Evolutionary conservation across 2,888 invertebrate genomes (phyloP).

Genomic region (Sesia apiformis): DNA sequence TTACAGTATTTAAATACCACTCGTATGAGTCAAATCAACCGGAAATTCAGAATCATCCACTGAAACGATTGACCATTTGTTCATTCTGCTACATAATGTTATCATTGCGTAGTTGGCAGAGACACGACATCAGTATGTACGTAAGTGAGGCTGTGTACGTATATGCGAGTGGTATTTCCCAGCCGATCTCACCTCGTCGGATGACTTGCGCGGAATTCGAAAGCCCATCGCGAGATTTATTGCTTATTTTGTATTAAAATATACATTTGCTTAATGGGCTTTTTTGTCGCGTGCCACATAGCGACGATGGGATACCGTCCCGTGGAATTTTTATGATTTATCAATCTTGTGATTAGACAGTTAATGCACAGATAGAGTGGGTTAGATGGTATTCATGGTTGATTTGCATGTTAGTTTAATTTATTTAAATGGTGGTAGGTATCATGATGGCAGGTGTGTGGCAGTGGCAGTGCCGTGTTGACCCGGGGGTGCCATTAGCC

Average conservation of each 20-base stretch:
- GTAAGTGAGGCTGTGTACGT: constrained; percentile 36
- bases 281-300: constrained; percentile 68
- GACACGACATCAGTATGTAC: constrained; percentile 45
- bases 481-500: constrained; percentile 49
- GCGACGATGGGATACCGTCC: constrained; percentile 37
- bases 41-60: no score
- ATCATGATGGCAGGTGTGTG: constrained; percentile 13
- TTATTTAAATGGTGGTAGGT: constrained; percentile 12
- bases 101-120: constrained; percentile 31
- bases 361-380: constrained; percentile 17
- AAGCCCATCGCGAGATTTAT: constrained; percentile 73
- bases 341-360: constrained; percentile 34
- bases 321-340: constrained; percentile 49
- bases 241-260: constrained; percentile 71
- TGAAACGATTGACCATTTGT: no score
- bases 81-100: no score
- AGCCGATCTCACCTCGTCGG: constrained; percentile 69
- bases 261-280: constrained; percentile 70
- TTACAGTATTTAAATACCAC: no score
- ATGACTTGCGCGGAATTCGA: constrained; percentile 72
- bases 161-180: constrained; percentile 66
- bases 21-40: no score
- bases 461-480: constrained; percentile 20
- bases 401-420: constrained; percentile 13
- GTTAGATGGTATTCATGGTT: constrained; percentile 11